Evolutionary conservation across 2,888 invertebrate genomes (phyloP), one percentile per base, ranked within the genome.

Genomic region (Drepanosiphum platanoidis): DNA sequence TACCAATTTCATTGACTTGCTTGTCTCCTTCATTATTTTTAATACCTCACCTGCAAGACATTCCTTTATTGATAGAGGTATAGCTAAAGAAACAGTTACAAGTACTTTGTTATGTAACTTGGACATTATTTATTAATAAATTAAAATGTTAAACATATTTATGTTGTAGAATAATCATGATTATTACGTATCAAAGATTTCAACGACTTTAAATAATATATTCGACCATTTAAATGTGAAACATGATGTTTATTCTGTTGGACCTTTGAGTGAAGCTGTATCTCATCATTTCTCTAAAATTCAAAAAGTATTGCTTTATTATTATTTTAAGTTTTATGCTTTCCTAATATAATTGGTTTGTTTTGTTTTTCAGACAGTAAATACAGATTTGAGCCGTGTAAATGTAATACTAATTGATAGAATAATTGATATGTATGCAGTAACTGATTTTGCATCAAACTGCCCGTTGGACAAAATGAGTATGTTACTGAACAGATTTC

Each of bases 341-440:
- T 32, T n/a, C n/a, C 22, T 84, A 32, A 68, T 22, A 18, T 70
- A 36, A 30, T 71, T n/a, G n/a, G 22, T 15, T 18, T 77, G 39
- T 5, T 34, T 84, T 75, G 11, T 46, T 68, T 84, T 72, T 52
- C 39, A 84, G 84, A 13, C 30, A 66, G 3, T n/a, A 39, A 77
- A 15, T 58, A 18, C 39, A 36, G 84, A 84, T 8, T 77, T 68
- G 3, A 77, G 68, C 18, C 84, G 52, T 39, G 22, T 84, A 5
- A 84, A 84, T n/a, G 75, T 84, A 15, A 84, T 84, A 70, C 75
- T 84, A 13, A 84, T 84, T 36, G 84, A 84, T 52, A 52, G 84
- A 77, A 52, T 84, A 58, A 58, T 84, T n/a, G 84, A 84, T 58
- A 84, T 84, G 84, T 84, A 84, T 70, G 84, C 77, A 8, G 84